Conservation (phyloP, 2,888 invertebrate genomes). For the Abrostola tripartita region DNA sequence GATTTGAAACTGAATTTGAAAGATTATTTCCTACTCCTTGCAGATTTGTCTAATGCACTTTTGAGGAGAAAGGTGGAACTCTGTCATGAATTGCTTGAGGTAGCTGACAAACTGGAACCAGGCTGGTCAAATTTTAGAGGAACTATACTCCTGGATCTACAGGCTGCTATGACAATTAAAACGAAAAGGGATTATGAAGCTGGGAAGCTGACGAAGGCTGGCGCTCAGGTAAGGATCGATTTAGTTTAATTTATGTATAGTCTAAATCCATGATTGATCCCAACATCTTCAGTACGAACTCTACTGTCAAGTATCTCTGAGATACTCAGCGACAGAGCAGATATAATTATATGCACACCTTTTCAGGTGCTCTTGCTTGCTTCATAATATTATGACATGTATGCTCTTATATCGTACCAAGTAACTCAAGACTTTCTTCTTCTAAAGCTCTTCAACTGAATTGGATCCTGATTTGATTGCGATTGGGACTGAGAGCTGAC, state of each 20-base stretch:
- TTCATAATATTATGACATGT: too few relatives aligned
- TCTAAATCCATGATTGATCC: not conserved
- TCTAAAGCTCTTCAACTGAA: too few relatives aligned
- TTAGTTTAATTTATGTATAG: not conserved
- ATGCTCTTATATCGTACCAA: too few relatives aligned
- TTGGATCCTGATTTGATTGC: not conserved
- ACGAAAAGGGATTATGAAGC: conserved; percentile 86
- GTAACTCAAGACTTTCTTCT: too few relatives aligned
- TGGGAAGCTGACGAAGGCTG: conserved; percentile 85
- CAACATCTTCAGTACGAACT: not conserved
- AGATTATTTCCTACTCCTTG: conserved; percentile 23
- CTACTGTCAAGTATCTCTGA: too few relatives aligned
- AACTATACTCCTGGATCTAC: conserved; percentile 90
- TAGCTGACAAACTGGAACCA: conserved; percentile 90
- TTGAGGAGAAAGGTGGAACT: conserved; percentile 90
- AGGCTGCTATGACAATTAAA: conserved; percentile 89
- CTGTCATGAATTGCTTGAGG: conserved; percentile 90
- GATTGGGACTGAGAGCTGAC: not conserved
- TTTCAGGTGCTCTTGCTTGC: too few relatives aligned
- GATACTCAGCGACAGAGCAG: too few relatives aligned
- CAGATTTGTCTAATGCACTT: conserved; percentile 88
- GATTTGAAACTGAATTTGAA: not conserved
- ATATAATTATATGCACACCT: too few relatives aligned
- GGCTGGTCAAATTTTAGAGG: conserved; percentile 90
- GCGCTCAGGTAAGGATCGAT: conserved; percentile 81